Evolutionary conservation across 1,140 invertebrate genomes (phyloP).

Genomic region (Helicorthomorpha holstii): DNA sequence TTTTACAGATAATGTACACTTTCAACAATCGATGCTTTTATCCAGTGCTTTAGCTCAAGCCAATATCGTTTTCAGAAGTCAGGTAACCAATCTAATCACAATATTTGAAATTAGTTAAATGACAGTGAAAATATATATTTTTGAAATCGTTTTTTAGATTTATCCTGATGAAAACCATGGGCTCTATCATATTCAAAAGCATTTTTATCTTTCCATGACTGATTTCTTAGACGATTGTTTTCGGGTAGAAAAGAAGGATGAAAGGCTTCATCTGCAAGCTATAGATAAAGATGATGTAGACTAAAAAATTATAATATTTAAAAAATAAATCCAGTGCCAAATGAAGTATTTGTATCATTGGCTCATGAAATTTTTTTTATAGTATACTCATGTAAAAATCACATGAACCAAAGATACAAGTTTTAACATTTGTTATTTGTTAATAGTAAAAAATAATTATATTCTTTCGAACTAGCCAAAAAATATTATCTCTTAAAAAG

Average conservation of each 20-base stretch:
- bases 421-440: too few relatives aligned
- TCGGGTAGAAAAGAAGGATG: conserved; percentile 33
- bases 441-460: too few relatives aligned
- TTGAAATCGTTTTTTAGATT: conserved; percentile 41
- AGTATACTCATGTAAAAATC: too few relatives aligned
- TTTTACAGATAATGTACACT: conserved; percentile 61
- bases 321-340: too few relatives aligned
- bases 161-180: conserved; percentile 80
- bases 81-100: conserved; percentile 36
- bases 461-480: too few relatives aligned
- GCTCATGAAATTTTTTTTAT: too few relatives aligned
- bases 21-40: conserved; percentile 84
- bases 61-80: conserved; percentile 68
- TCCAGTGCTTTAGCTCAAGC: conserved; percentile 61
- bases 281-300: too few relatives aligned
- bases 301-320: too few relatives aligned
- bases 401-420: too few relatives aligned
- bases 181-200: conserved; percentile 55
- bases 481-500: too few relatives aligned
- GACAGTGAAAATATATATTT: background rate
- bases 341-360: too few relatives aligned
- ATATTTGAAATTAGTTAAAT: background rate
- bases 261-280: background rate
- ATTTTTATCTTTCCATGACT: conserved; percentile 77
- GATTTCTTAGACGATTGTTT: conserved; percentile 81